A percentile compares a stretch with the other conserved stretches of the same genome.
Conservation (phyloP, 2,113 vertebrate genomes). For the Sander lucioperca region DNA sequence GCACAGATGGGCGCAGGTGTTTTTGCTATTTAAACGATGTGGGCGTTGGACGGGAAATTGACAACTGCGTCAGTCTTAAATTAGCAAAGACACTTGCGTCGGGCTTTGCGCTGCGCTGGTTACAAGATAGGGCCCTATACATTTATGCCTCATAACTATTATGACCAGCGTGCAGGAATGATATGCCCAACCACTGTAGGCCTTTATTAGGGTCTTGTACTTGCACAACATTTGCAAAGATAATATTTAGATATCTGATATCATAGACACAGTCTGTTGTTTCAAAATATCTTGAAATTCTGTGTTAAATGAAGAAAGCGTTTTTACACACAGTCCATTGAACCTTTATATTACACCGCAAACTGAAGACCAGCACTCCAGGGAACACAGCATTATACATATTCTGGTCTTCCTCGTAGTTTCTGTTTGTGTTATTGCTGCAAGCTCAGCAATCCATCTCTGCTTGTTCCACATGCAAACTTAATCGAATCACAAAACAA, state of each 20-base stretch:
- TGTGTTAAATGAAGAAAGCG: not conserved
- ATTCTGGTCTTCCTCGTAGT: slow-evolving; percentile 44
- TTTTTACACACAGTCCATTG: not conserved
- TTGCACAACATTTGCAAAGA: not conserved
- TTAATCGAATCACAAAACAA: slow-evolving; percentile 71
- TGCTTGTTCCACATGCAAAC: slow-evolving; percentile 61
- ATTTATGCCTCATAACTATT: too few species aligned
- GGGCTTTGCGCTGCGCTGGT: too few species aligned
- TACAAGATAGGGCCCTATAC: too few species aligned
- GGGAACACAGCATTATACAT: slow-evolving; percentile 38
- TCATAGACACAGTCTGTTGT: not conserved
- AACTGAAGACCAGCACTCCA: slow-evolving; percentile 1
- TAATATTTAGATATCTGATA: not conserved
- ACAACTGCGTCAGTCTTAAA: too few species aligned
- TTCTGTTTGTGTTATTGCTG: slow-evolving; percentile 34
- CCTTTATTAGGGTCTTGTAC: too few species aligned
- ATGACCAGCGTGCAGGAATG: not conserved
- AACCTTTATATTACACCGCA: slow-evolving; percentile 3
- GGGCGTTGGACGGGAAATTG: too few species aligned
- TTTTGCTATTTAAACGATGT: too few species aligned
- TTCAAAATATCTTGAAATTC: not conserved
- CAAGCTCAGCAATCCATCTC: slow-evolving; percentile 47
- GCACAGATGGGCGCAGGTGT: too few species aligned
- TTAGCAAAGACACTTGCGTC: too few species aligned
- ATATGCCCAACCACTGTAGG: not conserved